Base-by-base conservation (phyloP, 2,888 invertebrate species). In the Parelbella ahira region DNA sequence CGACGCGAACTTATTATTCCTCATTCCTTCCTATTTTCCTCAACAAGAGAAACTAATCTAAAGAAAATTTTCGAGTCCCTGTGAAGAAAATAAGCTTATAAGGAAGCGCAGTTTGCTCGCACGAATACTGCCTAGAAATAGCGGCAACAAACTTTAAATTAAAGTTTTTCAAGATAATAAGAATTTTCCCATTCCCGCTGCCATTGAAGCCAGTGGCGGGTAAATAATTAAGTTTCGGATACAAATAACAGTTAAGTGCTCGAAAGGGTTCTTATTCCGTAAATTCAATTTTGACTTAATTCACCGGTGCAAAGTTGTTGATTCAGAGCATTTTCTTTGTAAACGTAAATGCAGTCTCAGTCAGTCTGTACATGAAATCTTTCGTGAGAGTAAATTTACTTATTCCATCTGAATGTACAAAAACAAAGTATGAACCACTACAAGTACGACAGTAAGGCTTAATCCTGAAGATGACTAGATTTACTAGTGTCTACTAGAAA, bases 21-120 rank as follows among this genome's bases (percentile, higher is more conserved):
- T 71, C 77, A 69, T 71, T 68, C 76, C 68, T 63, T 75, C 67
- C 69, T 81, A 78, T 84, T 86, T 83, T 76, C 56, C 77, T 64
- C 81, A 83, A 86, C 83, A 84, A 83, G 81, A 79, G 77, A 83
- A 87, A 86, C 84, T 87, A 86, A 86, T 86, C 81, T 84, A 83
- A 86, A 86, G 81, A 82, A 86, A 84, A 81, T 83, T 86, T 86
- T 84, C 81, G 76, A 77, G 81, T 75, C 75, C 62, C 74, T 63
- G 64, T 65, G 70, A 80, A 76, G 56, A 84, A 84, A 86, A 86
- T 84, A 80, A 86, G 79, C 83, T 86, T 77, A 81, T 79, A 83
- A 77, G 84, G 76, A 79, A 79, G 68, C 80, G 82, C 78, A 84
- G 77, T 80, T 84, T 74, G 66, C 78, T 69, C 73, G 76, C 73